Evolutionary conservation across 2,113 vertebrate species (phyloP).

Genomic region (Casuarius casuarius): DNA sequence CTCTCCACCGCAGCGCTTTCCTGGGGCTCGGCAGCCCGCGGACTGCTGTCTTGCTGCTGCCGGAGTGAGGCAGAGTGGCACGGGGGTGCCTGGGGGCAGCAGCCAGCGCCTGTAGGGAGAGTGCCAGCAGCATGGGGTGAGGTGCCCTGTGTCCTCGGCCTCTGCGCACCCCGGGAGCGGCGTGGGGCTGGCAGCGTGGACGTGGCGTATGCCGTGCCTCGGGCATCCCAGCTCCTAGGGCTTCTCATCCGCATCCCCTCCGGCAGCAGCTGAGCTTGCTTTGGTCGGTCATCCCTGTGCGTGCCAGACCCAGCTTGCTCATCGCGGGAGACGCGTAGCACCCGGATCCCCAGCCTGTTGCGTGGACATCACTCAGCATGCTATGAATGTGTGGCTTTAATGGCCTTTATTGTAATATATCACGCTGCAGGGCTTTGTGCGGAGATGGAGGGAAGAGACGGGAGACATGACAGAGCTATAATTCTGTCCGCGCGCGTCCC

Average conservation of each 20-base stretch:
- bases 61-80: too few species aligned
- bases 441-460: background rate
- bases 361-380: background rate
- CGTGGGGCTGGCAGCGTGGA: too few species aligned
- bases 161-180: too few species aligned
- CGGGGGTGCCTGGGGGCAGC: too few species aligned
- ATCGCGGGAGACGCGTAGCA: background rate
- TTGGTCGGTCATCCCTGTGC: background rate
- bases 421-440: background rate
- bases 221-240: background rate
- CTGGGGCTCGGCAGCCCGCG: too few species aligned
- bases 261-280: background rate
- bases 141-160: too few species aligned
- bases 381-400: background rate
- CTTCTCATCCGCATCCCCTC: background rate
- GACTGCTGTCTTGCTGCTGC: too few species aligned
- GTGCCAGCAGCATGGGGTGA: too few species aligned
- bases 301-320: background rate
- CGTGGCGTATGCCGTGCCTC: too few species aligned
- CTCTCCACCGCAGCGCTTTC: too few species aligned
- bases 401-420: background rate
- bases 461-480: background rate
- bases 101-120: too few species aligned
- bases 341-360: background rate
- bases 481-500: background rate